Evolutionary conservation across 2,113 vertebrate species (phyloP).

Genomic region (Anarhynchus alexandrinus): DNA sequence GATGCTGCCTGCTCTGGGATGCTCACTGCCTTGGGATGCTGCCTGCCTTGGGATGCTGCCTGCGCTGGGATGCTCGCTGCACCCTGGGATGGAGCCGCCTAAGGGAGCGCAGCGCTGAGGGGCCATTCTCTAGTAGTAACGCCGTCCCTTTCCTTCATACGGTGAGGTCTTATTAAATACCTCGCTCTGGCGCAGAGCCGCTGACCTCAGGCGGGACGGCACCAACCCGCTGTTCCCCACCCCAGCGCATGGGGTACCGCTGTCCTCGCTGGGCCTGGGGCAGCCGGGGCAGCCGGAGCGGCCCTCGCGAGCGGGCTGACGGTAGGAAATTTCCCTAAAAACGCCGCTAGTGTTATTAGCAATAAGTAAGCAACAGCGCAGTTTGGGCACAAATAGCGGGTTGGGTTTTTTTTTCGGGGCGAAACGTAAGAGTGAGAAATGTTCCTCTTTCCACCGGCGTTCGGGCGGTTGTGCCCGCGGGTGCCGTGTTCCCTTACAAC

Average conservation of each 20-base stretch:
- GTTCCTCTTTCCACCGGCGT: accelerated
- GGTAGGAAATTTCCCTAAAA: neutral
- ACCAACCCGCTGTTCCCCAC: neutral
- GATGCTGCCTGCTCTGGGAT: neutral
- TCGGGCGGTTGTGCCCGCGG: accelerated
- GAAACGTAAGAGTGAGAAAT: neutral
- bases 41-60: neutral
- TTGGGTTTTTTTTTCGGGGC: neutral
- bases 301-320: accelerated
- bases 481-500: no score
- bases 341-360: accelerated
- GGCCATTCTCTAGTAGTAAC: accelerated
- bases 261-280: accelerated
- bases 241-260: accelerated
- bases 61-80: neutral
- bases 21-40: neutral
- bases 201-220: accelerated
- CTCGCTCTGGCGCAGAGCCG: accelerated
- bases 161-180: accelerated
- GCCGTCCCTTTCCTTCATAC: accelerated
- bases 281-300: accelerated
- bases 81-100: accelerated
- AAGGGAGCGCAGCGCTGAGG: accelerated
- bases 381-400: accelerated
- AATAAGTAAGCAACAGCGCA: accelerated